Evolutionary conservation across 2,888 invertebrate genomes (phyloP).

Genomic region (Andrena trimmerana): DNA sequence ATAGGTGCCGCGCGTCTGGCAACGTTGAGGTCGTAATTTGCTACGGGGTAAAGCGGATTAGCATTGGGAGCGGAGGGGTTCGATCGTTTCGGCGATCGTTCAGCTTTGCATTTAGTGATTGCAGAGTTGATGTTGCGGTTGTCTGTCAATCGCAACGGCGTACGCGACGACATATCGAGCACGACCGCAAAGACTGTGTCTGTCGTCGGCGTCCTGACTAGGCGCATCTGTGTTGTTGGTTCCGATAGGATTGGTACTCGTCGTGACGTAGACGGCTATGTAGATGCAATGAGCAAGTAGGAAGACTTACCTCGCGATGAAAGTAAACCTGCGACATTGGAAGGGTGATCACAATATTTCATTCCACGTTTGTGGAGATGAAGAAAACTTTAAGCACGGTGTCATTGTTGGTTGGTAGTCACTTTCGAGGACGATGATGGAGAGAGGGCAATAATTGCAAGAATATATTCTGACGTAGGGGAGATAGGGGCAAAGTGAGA

Average conservation of each 20-base stretch:
- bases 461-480: too few relatives aligned
- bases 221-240: constrained; percentile 1
- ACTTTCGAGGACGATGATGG: too few relatives aligned
- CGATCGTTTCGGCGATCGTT: constrained; percentile 37
- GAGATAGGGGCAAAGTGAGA: too few relatives aligned
- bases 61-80: constrained; percentile 6
- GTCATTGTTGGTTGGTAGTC: too few relatives aligned
- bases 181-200: constrained; percentile 63
- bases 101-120: constrained; percentile 68
- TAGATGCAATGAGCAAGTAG: background rate
- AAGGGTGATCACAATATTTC: background rate
- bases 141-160: constrained; percentile 63
- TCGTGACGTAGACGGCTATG: constrained; percentile 2
- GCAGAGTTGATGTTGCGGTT: constrained; percentile 63
- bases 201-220: constrained; percentile 20
- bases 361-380: background rate
- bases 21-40: constrained; percentile 17
- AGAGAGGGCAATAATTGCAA: too few relatives aligned
- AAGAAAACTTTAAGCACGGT: too few relatives aligned
- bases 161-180: constrained; percentile 43
- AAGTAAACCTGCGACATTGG: background rate
- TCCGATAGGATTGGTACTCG: constrained; percentile 20
- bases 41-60: constrained; percentile 30
- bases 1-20: background rate
- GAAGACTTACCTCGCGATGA: background rate